Evolutionary conservation across 1,140 invertebrate genomes (phyloP).

Genomic region (Bombus pyrosoma): DNA sequence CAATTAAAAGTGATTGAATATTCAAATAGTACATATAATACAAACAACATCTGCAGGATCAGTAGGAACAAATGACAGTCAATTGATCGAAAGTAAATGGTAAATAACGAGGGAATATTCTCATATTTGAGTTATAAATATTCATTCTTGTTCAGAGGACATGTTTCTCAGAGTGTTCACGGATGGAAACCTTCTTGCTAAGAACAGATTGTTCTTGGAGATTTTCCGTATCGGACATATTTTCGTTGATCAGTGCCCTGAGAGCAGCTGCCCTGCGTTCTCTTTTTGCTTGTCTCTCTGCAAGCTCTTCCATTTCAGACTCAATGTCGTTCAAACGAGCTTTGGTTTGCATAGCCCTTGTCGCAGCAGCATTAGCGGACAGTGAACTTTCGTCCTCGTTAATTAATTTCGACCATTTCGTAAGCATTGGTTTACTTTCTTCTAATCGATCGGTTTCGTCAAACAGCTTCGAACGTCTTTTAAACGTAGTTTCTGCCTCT

Average conservation of each 20-base stretch:
- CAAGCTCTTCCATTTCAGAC: slow-evolving; percentile 81
- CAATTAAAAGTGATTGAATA: background rate
- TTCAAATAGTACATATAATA: background rate
- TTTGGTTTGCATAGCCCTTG: slow-evolving; percentile 78
- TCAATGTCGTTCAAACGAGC: slow-evolving; percentile 81
- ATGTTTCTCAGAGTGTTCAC: slow-evolving; percentile 72
- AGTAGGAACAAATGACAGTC: background rate
- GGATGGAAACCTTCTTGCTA: slow-evolving; percentile 67
- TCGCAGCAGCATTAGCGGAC: slow-evolving; percentile 69
- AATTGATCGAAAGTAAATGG: background rate
- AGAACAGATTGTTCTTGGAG: slow-evolving; percentile 28
- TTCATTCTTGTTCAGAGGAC: slow-evolving; percentile 37
- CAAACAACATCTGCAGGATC: background rate
- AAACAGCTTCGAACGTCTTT: slow-evolving; percentile 76
- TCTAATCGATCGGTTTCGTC: slow-evolving; percentile 81
- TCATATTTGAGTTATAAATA: background rate
- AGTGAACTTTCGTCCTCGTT: slow-evolving; percentile 62
- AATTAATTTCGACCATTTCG: slow-evolving; percentile 77
- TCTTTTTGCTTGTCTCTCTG: slow-evolving; percentile 79
- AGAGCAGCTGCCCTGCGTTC: slow-evolving; percentile 79
- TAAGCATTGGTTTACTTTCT: slow-evolving; percentile 76
- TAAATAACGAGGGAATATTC: background rate
- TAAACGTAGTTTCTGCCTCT: slow-evolving; percentile 71
- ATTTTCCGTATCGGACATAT: slow-evolving; percentile 54
- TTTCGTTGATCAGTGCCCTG: slow-evolving; percentile 79